phyloP scores from a whole-genome alignment of 1,140 invertebrate species.

The Bombus picipes region DNA sequence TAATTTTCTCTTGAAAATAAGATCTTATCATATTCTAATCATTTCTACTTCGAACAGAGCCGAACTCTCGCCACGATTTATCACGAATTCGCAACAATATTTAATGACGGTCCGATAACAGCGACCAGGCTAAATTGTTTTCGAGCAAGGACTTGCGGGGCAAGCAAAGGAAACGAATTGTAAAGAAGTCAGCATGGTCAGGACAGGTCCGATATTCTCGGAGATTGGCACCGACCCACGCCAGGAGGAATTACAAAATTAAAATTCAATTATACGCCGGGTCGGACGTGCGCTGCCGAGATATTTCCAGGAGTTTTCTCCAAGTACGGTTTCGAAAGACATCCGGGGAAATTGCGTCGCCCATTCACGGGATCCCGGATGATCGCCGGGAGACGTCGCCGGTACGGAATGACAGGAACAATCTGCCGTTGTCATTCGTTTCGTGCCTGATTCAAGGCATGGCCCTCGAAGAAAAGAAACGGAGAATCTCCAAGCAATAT shows the following conservation, averaged over 20 bases:
- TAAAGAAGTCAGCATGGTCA: conserved; percentile 46
- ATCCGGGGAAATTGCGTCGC: conserved; percentile 69
- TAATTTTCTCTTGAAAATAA: neutral
- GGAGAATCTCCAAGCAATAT: conserved; percentile 4
- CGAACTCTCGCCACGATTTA: neutral
- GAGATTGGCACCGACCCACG: conserved; percentile 59
- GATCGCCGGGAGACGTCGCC: conserved; percentile 66
- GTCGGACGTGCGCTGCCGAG: conserved; percentile 53
- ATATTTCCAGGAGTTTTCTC: conserved; percentile 65
- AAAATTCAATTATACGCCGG: conserved; percentile 72
- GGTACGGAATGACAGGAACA: conserved; percentile 70
- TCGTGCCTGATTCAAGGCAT: conserved; percentile 60
- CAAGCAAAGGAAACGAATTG: conserved; percentile 31
- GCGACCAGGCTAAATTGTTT: conserved; percentile 9
- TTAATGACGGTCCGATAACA: neutral
- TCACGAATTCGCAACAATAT: neutral
- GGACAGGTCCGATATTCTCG: conserved; percentile 67
- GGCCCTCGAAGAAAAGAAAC: conserved; percentile 27
- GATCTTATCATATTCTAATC: neutral
- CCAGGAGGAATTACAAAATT: conserved; percentile 70
- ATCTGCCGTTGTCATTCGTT: conserved; percentile 73
- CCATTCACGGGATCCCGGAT: conserved; percentile 65
- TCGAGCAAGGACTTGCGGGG: neutral
- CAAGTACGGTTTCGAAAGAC: conserved; percentile 60
- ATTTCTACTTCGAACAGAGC: neutral